Evolutionary conservation across 2,797 vertebrate genomes (phyloP), one percentile per base, ranked within the genome.

Genomic region (Melanotaenia pygmaea): DNA sequence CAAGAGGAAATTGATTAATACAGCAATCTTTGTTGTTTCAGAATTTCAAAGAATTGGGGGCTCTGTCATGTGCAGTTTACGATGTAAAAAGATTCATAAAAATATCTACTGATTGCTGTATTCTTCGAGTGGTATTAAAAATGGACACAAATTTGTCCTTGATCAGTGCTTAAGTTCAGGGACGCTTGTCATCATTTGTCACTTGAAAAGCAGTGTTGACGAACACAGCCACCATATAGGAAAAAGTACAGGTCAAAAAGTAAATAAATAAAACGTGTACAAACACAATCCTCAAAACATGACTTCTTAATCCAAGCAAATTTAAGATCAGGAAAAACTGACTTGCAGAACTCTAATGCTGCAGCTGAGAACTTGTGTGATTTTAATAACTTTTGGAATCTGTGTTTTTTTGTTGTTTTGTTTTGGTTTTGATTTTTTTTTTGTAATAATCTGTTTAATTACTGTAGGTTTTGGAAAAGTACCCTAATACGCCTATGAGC

Each of bases 401-500:
- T 13, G 2, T 57, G 10, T 28, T 28, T 28, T 5, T 54, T 0
- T 3, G n/a, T 2, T 47, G 24, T n/a, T 16, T 16, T 5, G 51
- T 51, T 54, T 6, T n/a, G n/a, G n/a, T 3, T 3, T 53, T 69
- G 16, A 26, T 13, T 26, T 0, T 53, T 12, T 51, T 22, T 51
- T 26, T 1, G 14, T 18, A 38, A 63, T 72, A 16, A 54, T 54
- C 1, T 10, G 77, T 35, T 61, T 72, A 3, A 75, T 64, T 6
- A 67, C 74, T 87, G 70, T 88, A 99, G 98, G 98, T 99, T 86
- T 94, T 99, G 92, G 98, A 99, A 93, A 99, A 99, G 91, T 98
- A 99, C 45, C 98, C 97, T 0, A 99, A 99, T 81, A 99, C 97
- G 59, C 98, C 98, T 1, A 99, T 99, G 98, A 99, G 98, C 95